phyloP scores from a whole-genome alignment of 1,140 invertebrate species.

The Cyrtorhinus lividipennis region DNA sequence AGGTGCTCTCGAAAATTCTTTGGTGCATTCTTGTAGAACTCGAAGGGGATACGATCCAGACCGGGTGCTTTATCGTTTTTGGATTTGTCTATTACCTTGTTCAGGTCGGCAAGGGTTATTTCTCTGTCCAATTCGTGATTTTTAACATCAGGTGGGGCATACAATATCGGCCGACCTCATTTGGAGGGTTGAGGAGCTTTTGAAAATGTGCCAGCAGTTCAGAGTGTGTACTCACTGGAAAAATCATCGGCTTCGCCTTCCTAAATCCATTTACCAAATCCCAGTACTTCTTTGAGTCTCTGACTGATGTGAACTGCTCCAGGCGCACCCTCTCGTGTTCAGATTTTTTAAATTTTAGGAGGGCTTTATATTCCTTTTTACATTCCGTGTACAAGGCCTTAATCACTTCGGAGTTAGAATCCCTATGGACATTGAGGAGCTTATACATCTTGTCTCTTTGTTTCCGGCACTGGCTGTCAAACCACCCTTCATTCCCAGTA shows the following conservation, averaged over 20 bases:
- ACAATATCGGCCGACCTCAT: neutral
- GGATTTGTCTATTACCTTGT: neutral
- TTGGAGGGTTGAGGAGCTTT: neutral
- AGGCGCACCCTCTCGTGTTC: neutral
- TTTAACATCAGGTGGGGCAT: neutral
- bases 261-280: constrained; percentile 3
- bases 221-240: neutral
- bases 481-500: neutral
- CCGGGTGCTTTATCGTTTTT: constrained; percentile 16
- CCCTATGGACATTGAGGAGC: neutral
- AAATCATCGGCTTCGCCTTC: neutral
- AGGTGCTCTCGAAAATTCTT: constrained; percentile 3
- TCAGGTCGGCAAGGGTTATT: neutral
- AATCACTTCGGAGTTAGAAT: neutral
- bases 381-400: neutral
- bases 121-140: neutral
- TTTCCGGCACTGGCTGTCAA: neutral
- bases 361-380: constrained; percentile 12
- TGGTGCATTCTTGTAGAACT: constrained; percentile 14
- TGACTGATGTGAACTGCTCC: constrained; percentile 1
- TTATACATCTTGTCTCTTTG: neutral
- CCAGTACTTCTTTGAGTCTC: constrained; percentile 3
- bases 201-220: neutral
- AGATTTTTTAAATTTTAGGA: constrained; percentile 3
- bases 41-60: constrained; percentile 12